Conservation (phyloP, 2,113 vertebrate genomes). For the Theristicus caerulescens region DNA sequence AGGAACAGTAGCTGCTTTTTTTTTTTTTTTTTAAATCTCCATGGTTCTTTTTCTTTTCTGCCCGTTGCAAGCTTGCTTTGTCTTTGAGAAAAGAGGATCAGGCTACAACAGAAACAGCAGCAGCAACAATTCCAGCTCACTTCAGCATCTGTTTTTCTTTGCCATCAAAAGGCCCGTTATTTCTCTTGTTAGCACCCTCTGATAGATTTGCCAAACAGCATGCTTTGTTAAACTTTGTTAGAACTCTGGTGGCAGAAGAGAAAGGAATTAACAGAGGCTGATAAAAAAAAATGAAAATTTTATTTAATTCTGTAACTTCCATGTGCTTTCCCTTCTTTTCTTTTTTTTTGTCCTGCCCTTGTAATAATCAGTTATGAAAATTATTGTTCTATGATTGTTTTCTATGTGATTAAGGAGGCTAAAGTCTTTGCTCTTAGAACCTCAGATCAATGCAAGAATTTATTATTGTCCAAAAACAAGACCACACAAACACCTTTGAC, state of each 20-base stretch:
- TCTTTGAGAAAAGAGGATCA: background rate
- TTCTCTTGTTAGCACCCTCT: background rate
- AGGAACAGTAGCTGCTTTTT: background rate
- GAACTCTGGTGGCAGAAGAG: background rate
- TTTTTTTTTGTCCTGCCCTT: background rate
- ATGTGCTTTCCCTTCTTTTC: background rate
- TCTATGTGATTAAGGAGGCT: background rate
- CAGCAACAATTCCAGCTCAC: background rate
- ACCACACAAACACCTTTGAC: background rate
- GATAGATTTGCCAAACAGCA: background rate
- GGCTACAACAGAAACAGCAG: background rate
- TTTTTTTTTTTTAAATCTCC: background rate
- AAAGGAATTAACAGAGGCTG: background rate
- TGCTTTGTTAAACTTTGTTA: background rate
- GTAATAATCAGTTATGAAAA: background rate
- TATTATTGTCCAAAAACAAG: background rate
- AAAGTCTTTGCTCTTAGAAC: background rate
- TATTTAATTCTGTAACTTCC: background rate
- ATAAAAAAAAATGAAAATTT: background rate
- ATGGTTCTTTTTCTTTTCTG: background rate
- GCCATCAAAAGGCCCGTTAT: background rate
- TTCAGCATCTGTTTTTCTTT: background rate
- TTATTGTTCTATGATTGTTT: background rate
- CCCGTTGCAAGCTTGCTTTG: background rate
- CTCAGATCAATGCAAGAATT: background rate